phyloP scores from a whole-genome alignment of 1,140 invertebrate species.

The Zeugodacus cucurbitae region DNA sequence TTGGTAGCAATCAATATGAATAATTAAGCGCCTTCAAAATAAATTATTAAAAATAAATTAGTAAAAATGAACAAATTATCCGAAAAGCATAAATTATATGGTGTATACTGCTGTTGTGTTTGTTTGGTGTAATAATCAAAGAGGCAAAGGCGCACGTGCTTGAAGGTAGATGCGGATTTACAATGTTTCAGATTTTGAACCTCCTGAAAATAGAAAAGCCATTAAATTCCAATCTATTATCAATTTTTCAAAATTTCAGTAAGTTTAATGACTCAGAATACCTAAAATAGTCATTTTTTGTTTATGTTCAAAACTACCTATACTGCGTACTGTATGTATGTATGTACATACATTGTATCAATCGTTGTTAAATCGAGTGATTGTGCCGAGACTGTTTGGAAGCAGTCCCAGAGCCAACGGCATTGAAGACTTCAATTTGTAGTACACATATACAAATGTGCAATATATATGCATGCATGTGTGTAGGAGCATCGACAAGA shows the following conservation, averaged over 20 bases:
- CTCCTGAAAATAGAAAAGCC: slow-evolving; percentile 56
- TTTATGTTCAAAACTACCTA: not conserved
- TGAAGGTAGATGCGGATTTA: slow-evolving; percentile 38
- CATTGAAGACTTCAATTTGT: not conserved
- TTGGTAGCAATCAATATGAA: slow-evolving; percentile 29
- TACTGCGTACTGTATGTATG: not conserved
- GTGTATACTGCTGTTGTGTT: not conserved
- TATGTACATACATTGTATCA: not conserved
- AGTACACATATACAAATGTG: no score
- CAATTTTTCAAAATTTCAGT: slow-evolving; percentile 53
- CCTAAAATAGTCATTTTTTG: slow-evolving; percentile 9
- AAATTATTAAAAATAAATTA: slow-evolving; percentile 66
- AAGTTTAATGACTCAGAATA: slow-evolving; percentile 51
- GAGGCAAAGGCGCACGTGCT: slow-evolving; percentile 48
- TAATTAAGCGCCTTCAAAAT: slow-evolving; percentile 47
- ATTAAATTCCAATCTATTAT: slow-evolving; percentile 66
- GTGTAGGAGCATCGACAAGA: not conserved
- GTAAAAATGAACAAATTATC: slow-evolving; percentile 61
- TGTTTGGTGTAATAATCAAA: not conserved
- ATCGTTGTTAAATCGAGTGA: not conserved
- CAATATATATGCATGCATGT: not conserved
- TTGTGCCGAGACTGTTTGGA: not conserved
- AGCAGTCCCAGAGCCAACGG: not conserved
- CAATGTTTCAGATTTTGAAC: not conserved
- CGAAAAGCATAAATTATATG: slow-evolving; percentile 44